Percentiles rank a stretch among this genome's conserved stretches.
Evolutionary conservation across 2,113 vertebrate genomes (phyloP).

Genomic region (Polyodon spathula): DNA sequence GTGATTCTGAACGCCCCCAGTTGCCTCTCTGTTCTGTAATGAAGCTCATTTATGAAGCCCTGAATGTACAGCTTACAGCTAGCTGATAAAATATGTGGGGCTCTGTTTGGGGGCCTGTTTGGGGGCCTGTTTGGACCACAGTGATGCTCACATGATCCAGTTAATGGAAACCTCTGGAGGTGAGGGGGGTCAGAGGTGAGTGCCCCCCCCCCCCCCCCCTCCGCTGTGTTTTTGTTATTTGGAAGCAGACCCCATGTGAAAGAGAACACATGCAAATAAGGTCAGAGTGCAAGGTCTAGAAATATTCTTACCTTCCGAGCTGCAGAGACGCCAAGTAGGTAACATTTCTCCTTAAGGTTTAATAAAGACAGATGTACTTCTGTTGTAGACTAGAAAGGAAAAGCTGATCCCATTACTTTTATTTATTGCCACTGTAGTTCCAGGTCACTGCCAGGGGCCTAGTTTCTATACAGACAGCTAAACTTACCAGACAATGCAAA

Average conservation of each 20-base stretch:
- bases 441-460: no score
- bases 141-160: constrained; percentile 5
- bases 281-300: neutral
- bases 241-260: constrained; percentile 39
- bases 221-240: constrained; percentile 31
- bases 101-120: constrained; percentile 6
- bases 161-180: constrained; percentile 13
- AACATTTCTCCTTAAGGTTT: no score
- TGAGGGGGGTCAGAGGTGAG: constrained; percentile 41
- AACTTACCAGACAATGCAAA: no score
- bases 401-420: no score
- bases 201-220: constrained; percentile 22
- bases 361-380: no score
- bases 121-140: constrained; percentile 9
- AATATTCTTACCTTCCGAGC: neutral
- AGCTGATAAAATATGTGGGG: constrained; percentile 18
- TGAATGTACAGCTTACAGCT: neutral
- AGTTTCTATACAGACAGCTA: no score
- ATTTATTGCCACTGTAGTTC: no score
- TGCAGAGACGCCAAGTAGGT: neutral
- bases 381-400: no score
- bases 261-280: constrained; percentile 22
- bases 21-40: constrained; percentile 1
- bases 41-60: neutral
- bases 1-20: constrained; percentile 13